Percentiles rank a stretch among this genome's conserved stretches.
These are phyloP conservation scores for Embidobia sp. DNA, from an alignment of 2,888 invertebrate species.

Conservation along the genomic window DNA sequence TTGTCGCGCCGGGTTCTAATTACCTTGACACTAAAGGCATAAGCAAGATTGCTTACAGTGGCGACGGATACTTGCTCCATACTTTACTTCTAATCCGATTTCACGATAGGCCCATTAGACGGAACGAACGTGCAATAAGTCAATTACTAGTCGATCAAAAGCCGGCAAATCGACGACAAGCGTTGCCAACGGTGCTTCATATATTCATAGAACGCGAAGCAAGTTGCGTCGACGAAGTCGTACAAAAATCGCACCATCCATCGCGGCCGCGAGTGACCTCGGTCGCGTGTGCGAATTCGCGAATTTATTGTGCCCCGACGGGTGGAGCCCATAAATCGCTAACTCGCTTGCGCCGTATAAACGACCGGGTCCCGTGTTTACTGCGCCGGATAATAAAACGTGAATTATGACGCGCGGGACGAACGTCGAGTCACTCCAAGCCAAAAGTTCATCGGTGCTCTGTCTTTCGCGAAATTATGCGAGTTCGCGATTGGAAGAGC, in stretches of 20 bases:
- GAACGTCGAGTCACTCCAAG: slow-evolving; percentile 6
- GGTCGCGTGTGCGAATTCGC: slow-evolving; percentile 46
- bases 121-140: not conserved
- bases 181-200: no score
- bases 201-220: no score
- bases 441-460: slow-evolving; percentile 14
- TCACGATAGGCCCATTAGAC: slow-evolving; percentile 8
- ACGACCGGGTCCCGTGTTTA: slow-evolving; percentile 32
- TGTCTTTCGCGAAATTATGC: no score
- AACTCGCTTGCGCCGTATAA: slow-evolving; percentile 37
- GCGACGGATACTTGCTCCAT: slow-evolving; percentile 21
- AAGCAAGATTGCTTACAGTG: slow-evolving; percentile 43
- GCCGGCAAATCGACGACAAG: not conserved
- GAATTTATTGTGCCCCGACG: slow-evolving; percentile 38
- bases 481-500: no score
- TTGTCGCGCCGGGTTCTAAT: slow-evolving; percentile 54
- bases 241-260: slow-evolving; percentile 65
- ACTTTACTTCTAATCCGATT: slow-evolving; percentile 39
- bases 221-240: no score
- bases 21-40: slow-evolving; percentile 53
- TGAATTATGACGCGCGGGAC: slow-evolving; percentile 43
- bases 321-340: slow-evolving; percentile 35
- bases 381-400: slow-evolving; percentile 39
- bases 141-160: slow-evolving; percentile 17
- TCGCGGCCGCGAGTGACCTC: slow-evolving; percentile 38